Evolutionary conservation across 2,113 vertebrate species (phyloP).

Genomic region (Carlito syrichta): DNA sequence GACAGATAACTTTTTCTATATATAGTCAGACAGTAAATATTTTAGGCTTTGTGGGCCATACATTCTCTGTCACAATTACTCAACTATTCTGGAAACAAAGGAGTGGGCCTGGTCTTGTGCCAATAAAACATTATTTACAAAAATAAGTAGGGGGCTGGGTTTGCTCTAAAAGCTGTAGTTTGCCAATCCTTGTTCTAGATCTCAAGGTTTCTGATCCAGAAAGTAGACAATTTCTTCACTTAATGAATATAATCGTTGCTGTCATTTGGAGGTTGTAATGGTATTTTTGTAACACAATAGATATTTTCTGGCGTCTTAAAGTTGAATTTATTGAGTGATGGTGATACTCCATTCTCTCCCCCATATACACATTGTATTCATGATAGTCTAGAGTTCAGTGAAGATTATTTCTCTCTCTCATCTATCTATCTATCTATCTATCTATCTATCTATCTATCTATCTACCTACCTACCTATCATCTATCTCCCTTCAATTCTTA

Average conservation of each 20-base stretch:
- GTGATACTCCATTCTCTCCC: neutral
- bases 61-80: neutral
- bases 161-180: neutral
- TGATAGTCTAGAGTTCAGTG: neutral
- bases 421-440: neutral
- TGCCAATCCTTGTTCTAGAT: neutral
- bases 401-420: neutral
- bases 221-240: neutral
- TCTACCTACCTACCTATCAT: neutral
- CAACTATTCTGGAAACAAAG: neutral
- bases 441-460: neutral
- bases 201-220: neutral
- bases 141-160: neutral
- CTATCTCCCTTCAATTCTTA: neutral
- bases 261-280: neutral
- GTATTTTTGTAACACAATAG: neutral
- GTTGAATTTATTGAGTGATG: neutral
- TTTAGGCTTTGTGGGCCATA: neutral
- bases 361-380: neutral
- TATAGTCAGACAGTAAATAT: neutral
- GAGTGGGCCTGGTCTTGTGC: neutral
- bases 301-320: slow-evolving; percentile 1
- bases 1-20: neutral
- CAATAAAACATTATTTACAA: slow-evolving; percentile 25
- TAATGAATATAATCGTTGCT: neutral